phyloP scores from a whole-genome alignment of 2,888 invertebrate genomes.

The Zaprionus lineosus region DNA sequence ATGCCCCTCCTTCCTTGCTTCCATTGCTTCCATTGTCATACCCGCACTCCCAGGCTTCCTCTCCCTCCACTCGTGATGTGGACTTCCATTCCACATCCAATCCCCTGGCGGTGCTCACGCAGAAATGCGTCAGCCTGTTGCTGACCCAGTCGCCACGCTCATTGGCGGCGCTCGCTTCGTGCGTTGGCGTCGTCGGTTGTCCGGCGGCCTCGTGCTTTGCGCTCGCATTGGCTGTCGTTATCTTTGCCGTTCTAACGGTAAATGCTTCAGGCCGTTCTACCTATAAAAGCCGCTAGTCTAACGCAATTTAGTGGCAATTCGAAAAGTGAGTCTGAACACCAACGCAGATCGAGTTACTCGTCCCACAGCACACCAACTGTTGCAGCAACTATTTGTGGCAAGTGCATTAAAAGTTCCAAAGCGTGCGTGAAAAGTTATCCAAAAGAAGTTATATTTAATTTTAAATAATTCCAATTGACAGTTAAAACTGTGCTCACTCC shows the following conservation, averaged over 20 bases:
- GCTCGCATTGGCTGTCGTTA: constrained; percentile 67
- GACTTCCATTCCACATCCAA: not conserved
- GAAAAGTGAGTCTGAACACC: constrained; percentile 51
- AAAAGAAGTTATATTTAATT: too few relatives aligned
- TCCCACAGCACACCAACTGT: constrained; percentile 18
- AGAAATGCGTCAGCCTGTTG: constrained; percentile 49
- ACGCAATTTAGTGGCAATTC: constrained; percentile 68
- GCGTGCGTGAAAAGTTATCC: constrained; percentile 15
- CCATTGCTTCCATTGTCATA: too few relatives aligned
- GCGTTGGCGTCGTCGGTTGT: constrained; percentile 37
- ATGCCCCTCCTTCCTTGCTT: too few relatives aligned
- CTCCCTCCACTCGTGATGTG: not conserved
- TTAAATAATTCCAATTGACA: constrained; percentile 6
- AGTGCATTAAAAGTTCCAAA: constrained; percentile 32
- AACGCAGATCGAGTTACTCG: constrained; percentile 19
- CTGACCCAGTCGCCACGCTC: constrained; percentile 55
- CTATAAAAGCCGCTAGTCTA: constrained; percentile 79
- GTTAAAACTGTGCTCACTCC: constrained; percentile 15
- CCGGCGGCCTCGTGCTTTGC: constrained; percentile 24
- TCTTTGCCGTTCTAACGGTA: constrained; percentile 43
- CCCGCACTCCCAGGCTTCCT: too few relatives aligned
- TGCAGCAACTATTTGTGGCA: constrained; percentile 41
- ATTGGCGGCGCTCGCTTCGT: constrained; percentile 57
- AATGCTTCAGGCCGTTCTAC: constrained; percentile 34
- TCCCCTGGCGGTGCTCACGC: not conserved